A percentile compares a stretch with the other conserved stretches of the same genome.
phyloP scores from a whole-genome alignment of 2,797 vertebrate species.

The Liasis olivaceus region DNA sequence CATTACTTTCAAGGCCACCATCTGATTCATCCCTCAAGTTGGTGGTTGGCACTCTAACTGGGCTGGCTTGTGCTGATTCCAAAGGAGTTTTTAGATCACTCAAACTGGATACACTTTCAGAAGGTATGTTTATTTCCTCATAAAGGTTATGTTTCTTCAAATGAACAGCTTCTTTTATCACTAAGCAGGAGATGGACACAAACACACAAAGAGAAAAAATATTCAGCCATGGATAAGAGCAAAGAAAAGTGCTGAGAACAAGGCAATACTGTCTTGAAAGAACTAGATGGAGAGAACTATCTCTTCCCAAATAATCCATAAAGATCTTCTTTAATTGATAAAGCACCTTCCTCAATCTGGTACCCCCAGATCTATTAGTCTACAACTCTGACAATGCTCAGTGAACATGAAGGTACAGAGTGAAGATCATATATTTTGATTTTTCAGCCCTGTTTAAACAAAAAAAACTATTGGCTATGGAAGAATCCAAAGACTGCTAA shows the following conservation, averaged over 20 bases:
- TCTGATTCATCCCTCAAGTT: not conserved
- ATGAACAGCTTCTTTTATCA: constrained; percentile 87
- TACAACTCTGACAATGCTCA: not conserved
- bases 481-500: not conserved
- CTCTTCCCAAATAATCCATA: constrained; percentile 23
- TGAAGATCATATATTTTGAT: not conserved
- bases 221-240: not conserved
- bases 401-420: not conserved
- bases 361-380: not conserved
- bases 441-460: not conserved
- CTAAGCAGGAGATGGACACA: constrained; percentile 68
- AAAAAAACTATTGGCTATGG: not conserved
- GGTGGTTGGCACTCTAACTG: constrained; percentile 50
- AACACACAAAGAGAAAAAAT: not conserved
- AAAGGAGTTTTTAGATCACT: constrained; percentile 75
- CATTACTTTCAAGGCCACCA: constrained; percentile 38
- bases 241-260: not conserved
- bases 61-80: constrained; percentile 78
- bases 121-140: constrained; percentile 81
- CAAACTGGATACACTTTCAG: constrained; percentile 82
- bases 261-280: not conserved
- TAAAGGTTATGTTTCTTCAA: constrained; percentile 89
- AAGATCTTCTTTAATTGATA: not conserved
- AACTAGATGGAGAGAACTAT: not conserved
- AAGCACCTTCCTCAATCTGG: not conserved